Percentiles rank a stretch among this genome's conserved stretches.
Conservation (phyloP, 1,140 invertebrate species). For the Drosophila watanabei region DNA sequence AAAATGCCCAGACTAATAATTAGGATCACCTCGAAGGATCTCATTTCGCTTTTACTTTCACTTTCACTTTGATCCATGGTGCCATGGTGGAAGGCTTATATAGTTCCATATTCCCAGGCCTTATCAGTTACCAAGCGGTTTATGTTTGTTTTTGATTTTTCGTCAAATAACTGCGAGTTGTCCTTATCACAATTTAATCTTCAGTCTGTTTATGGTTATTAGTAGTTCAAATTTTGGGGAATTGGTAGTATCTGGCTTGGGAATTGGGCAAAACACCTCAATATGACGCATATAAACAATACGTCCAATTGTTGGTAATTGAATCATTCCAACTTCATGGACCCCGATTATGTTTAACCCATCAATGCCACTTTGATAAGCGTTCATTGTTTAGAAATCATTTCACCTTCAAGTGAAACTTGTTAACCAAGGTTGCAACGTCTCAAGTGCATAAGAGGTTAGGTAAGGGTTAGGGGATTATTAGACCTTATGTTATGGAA, state of each 20-base stretch:
- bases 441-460: not conserved
- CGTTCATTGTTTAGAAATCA: slow-evolving; percentile 23
- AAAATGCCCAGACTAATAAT: slow-evolving; percentile 15
- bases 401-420: not conserved
- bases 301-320: slow-evolving; percentile 28
- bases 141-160: slow-evolving; percentile 52
- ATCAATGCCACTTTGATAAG: slow-evolving; percentile 42
- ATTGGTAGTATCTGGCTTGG: slow-evolving; percentile 41
- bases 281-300: slow-evolving; percentile 48
- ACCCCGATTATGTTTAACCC: slow-evolving; percentile 20
- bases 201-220: slow-evolving; percentile 42
- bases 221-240: slow-evolving; percentile 51
- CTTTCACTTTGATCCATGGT: slow-evolving; percentile 40
- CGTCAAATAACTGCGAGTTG: slow-evolving; percentile 13
- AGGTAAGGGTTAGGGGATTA: not conserved
- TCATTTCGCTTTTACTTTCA: slow-evolving; percentile 48
- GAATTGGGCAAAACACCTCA: slow-evolving; percentile 35
- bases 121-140: slow-evolving; percentile 34
- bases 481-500: not conserved
- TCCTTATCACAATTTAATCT: slow-evolving; percentile 53
- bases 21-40: slow-evolving; percentile 14
- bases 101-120: slow-evolving; percentile 38
- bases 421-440: slow-evolving; percentile 27
- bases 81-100: slow-evolving; percentile 46
- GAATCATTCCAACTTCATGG: slow-evolving; percentile 33